Evolutionary conservation across 2,888 invertebrate genomes (phyloP), one percentile per base, ranked within the genome.

Genomic region (Zhengitettix transpicula): DNA sequence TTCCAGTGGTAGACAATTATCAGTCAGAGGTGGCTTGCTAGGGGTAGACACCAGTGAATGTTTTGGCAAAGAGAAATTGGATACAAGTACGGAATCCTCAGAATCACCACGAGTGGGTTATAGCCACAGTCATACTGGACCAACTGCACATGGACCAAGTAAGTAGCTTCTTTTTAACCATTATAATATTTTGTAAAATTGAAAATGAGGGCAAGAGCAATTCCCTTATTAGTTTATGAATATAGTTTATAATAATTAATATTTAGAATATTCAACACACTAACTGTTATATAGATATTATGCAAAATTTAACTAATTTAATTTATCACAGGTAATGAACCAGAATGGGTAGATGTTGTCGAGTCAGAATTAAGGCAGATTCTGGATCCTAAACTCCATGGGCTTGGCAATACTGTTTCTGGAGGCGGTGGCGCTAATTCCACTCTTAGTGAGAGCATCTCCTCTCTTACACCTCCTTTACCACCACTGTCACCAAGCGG

Each of bases 291-390:
- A 7, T 28, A 7, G 28, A 28, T 28, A 28, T 28, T 28, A 28
- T 28, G 28, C 28, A 28, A 28, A 28, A 5, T 28, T 5, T 28
- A 28, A 28, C 28, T 2, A 28, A 28, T 28, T 28, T 5, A 28
- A 28, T 47, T 47, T 47, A 47, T n/a, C 5, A 8, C 8, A 47
- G 47, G 47, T 47, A 17, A 17, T 65, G 86, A 87, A 67, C 81
- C 85, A 42, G 87, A 88, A 72, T 89, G 89, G 89, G 86, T 86
- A 1, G 87, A 87, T 67, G 79, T 87, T 56, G 88, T 88, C 11
- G 88, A 89, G 70, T 85, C 85, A 54, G 89, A 89, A 71, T 75
- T 89, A 28, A 77, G 87, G 16, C 84, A 85, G 70, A 88, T 88
- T 68, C 71, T 88, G 64, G 87, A 87, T 68, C 87, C 87, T 1